Evolutionary conservation across 2,113 vertebrate species (phyloP).

Genomic region (Colinus virginianus): DNA sequence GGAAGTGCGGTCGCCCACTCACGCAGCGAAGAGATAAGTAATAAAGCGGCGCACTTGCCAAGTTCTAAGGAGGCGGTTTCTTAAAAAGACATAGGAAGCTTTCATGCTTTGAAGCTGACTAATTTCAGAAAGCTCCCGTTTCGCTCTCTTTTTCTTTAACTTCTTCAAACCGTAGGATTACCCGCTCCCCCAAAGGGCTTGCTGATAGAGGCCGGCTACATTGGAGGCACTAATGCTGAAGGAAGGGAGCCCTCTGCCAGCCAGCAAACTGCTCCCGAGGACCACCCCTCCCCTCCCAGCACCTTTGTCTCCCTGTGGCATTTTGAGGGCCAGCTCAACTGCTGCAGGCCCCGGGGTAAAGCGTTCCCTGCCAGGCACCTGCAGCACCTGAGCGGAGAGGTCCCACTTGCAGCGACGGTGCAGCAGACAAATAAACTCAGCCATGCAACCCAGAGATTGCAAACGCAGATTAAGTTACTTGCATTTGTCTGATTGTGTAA

Average conservation of each 20-base stretch:
- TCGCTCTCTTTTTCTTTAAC: neutral
- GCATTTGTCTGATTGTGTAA: constrained; percentile 49
- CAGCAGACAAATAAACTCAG: constrained; percentile 33
- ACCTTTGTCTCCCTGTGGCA: neutral
- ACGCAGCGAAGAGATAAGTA: constrained; percentile 59
- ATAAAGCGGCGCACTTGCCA: constrained; percentile 68
- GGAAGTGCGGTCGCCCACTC: constrained; percentile 68
- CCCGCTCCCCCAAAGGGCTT: neutral
- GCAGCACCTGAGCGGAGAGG: neutral
- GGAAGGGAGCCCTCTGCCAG: neutral
- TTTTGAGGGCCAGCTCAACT: neutral
- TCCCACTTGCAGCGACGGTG: neutral
- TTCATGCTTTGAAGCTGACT: constrained; percentile 64
- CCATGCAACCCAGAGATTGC: neutral
- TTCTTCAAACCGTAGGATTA: neutral
- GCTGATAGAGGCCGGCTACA: neutral
- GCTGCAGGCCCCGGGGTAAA: neutral
- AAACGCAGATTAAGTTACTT: constrained; percentile 46
- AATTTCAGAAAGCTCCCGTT: constrained; percentile 59
- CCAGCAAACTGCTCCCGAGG: neutral
- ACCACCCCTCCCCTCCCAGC: accelerated
- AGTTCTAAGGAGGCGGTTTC: constrained; percentile 69
- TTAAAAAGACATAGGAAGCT: constrained; percentile 70
- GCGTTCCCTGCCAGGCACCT: accelerated
- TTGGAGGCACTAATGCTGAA: neutral